Evolutionary conservation across 2,888 invertebrate genomes (phyloP), one percentile per base, ranked within the genome.

Genomic region (Opisthograptis luteolata): DNA sequence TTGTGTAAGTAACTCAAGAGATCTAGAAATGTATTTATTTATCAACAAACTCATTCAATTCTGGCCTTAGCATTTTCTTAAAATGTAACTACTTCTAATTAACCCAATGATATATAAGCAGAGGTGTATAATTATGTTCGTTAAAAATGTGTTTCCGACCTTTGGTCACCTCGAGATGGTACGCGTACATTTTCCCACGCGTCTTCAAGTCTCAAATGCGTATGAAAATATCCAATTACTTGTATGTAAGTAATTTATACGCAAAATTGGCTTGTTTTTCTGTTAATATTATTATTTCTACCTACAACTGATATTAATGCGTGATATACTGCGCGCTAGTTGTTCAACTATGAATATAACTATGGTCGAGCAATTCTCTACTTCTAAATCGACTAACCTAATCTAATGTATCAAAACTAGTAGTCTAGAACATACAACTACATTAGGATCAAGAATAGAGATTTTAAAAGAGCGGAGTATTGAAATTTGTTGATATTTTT

Each of bases 171-270:
- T 68, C 64, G 69, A 70, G 66, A 70, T 69, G 60, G 61, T 72
- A 63, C 71, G 70, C 66, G 54, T 64, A 60, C 60, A 17, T 34
- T 68, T 84, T 86, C 86, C 81, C 86, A 86, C 86, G 83, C 74
- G 61, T 70, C 64, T 73, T 56, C 52, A 55, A 67, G 66, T 64
- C 67, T 70, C 58, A 58, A 62, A 62, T 60, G 61, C n/a, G n/a
- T 52, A 43, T 48, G 48, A 32, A 35, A 58, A 66, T 73, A 66
- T 80, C 79, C 63, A 66, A 77, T 85, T 82, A 70, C 78, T 73
- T 41, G 58, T 48, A 55, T 60, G 66, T 70, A 74, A 77, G 77
- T 74, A 64, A 69, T 70, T 53, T 50, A 19, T 37, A 28, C 36
- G 30, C 32, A 25, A 41, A 58, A 51, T 59, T 42, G 60, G 54